phyloP scores from a whole-genome alignment of 2,113 vertebrate species.

The Vimba vimba region DNA sequence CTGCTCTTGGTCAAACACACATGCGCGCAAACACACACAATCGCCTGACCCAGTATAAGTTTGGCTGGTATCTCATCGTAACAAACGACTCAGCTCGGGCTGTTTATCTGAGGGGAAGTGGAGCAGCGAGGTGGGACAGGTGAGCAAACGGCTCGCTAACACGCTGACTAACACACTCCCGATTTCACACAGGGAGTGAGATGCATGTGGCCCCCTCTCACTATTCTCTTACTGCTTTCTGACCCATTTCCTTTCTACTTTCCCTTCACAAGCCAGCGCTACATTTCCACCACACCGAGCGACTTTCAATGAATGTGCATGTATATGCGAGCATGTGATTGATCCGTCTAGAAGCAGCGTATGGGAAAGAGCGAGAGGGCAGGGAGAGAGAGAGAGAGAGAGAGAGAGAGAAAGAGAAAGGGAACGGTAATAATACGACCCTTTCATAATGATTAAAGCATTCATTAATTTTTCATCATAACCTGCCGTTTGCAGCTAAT shows the following conservation, averaged over 20 bases:
- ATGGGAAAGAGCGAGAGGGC: slow-evolving; percentile 68
- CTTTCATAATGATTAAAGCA: slow-evolving; percentile 95
- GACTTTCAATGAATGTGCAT: slow-evolving; percentile 36
- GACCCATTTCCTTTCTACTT: slow-evolving; percentile 72
- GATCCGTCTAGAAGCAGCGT: slow-evolving; percentile 72
- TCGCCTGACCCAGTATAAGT: slow-evolving; percentile 56
- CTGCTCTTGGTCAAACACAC: slow-evolving; percentile 51
- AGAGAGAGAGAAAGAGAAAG: slow-evolving; percentile 52
- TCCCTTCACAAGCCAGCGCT: slow-evolving; percentile 58
- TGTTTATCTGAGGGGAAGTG: slow-evolving; percentile 45
- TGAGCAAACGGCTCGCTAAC: slow-evolving; percentile 33
- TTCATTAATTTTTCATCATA: slow-evolving; percentile 99
- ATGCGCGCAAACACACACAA: slow-evolving; percentile 7
- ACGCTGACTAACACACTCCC: slow-evolving; percentile 41
- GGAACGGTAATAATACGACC: slow-evolving; percentile 85
- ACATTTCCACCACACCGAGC: slow-evolving; percentile 58
- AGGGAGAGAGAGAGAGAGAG: slow-evolving; percentile 22
- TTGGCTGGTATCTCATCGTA: slow-evolving; percentile 45
- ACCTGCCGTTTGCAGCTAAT: slow-evolving; percentile 98
- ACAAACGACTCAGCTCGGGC: slow-evolving; percentile 29
- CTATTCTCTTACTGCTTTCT: slow-evolving; percentile 60
- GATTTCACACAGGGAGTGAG: slow-evolving; percentile 4
- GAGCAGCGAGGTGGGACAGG: slow-evolving; percentile 37
- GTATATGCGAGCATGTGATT: slow-evolving; percentile 61
- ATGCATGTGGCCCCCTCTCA: neutral